phyloP scores from a whole-genome alignment of 1,140 invertebrate species.

The Danaus melanippus region DNA sequence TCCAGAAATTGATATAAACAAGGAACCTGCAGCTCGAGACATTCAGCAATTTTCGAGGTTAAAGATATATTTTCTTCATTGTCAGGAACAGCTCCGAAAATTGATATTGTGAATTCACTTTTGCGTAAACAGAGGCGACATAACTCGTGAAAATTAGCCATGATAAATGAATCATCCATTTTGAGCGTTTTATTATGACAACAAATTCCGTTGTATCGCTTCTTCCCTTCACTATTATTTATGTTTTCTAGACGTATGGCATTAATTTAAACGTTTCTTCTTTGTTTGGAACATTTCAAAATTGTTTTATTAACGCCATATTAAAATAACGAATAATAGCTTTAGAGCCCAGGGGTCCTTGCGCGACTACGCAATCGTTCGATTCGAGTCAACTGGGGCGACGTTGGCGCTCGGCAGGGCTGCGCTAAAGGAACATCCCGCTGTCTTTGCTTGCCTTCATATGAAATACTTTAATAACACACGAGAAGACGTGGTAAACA shows the following conservation, averaged over 20 bases:
- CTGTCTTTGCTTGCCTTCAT: slow-evolving; percentile 27
- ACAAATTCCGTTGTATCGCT: slow-evolving; percentile 19
- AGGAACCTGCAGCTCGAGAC: slow-evolving; percentile 52
- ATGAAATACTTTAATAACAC: neutral
- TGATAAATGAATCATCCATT: slow-evolving; percentile 72
- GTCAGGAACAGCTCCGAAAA: slow-evolving; percentile 67
- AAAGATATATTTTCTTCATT: slow-evolving; percentile 57
- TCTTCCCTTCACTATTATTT: slow-evolving; percentile 2
- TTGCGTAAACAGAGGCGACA: slow-evolving; percentile 74
- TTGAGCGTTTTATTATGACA: slow-evolving; percentile 36
- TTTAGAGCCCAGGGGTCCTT: slow-evolving; percentile 36
- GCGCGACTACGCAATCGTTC: slow-evolving; percentile 62
- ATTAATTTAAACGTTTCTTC: slow-evolving; percentile 19
- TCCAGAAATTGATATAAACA: too few relatives aligned
- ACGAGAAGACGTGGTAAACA: too few relatives aligned
- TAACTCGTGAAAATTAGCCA: slow-evolving; percentile 69
- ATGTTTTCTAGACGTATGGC: slow-evolving; percentile 20
- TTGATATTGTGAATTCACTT: slow-evolving; percentile 71
- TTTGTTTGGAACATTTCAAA: slow-evolving; percentile 31
- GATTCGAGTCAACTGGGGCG: slow-evolving; percentile 59
- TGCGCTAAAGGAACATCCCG: slow-evolving; percentile 55
- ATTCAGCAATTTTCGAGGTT: slow-evolving; percentile 66
- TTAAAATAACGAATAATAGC: slow-evolving; percentile 21
- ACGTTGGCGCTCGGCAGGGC: slow-evolving; percentile 50
- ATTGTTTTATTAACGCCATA: slow-evolving; percentile 24